Base-by-base conservation (phyloP, 2,797 vertebrate genomes). In the Chrysocyon brachyurus region DNA sequence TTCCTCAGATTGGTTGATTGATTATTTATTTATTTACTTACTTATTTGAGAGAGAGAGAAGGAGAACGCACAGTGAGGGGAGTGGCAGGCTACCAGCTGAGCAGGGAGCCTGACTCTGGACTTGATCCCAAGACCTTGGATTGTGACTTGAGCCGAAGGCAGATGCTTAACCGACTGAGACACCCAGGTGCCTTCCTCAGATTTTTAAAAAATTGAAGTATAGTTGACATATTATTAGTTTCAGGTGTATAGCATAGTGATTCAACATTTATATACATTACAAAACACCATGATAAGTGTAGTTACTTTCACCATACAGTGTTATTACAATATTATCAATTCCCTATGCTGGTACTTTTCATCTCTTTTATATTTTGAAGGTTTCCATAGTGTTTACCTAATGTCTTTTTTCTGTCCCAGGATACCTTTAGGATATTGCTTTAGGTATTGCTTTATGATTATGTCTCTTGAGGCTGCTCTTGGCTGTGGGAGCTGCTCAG, bases 331-430 rank as follows among this genome's bases (percentile, higher is more conserved):
- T 75, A 49, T 28, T 46, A 73, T 14, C 7, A 19, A 75, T 75
- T 75, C 14, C 12, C 40, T 75, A 16, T 49, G 72, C 72, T 16
- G 6, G 6, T 49, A 28, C 72, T 75, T 28, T 11, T 52, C 26
- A 52, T 17, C 26, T 14, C 24, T 28, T 28, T 46, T 73, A 73
- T 49, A 73, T 73, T 73, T 15, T 73, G 24, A 46, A 49, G 54
- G 11, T 66, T 79, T 83, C 33, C 7, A 84, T 54, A 87, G 40
- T 83, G 87, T 78, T 91, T 54, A 93, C 87, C 87, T 90, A 91
- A n/a, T 46, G 12, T 75, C 21, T 33, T 40, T 72, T 90, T 78
- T 83, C 40, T 87, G 7, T 96, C 56, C 31, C n/a, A 87, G n/a
- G 16, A 64, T 86, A 49, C 28, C 7, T 81, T 91, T 79, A 89